Base-by-base conservation (phyloP, 2,113 vertebrate genomes). In the Delphinus delphis region DNA sequence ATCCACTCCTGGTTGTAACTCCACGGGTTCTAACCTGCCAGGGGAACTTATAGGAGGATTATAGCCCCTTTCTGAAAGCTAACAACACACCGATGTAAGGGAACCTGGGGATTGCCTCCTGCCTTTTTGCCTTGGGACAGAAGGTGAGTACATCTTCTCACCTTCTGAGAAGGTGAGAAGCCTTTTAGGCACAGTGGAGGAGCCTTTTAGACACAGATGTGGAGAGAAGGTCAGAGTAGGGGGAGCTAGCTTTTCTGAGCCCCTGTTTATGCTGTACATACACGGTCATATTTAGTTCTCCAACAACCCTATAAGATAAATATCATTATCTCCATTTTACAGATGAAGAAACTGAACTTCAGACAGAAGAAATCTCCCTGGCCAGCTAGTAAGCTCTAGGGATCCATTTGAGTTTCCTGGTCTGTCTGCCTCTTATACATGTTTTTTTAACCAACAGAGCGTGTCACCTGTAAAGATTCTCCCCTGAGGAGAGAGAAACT, bases 1-100 rank as follows among this genome's bases (percentile, higher is more conserved):
- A 71, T 21, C 68, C 74, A 11, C 28, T 73, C 53, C 55, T 18
- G 65, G 74, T 21, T 58, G n/a, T 58, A 58, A 47, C 25, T 67
- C 26, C 67, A 73, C 60, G 83, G 80, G 92, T 85, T 93, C 58
- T 81, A 90, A 81, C 93, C 82, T 96, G 97, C 89, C 97, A 4
- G 10, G 71, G 71, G 50, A 85, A 84, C 80, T 70, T 95, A 79
- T 82, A 89, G 87, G 92, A 95, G 92, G 89, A 97, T 60, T 73
- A 84, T 2, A 92, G 74, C 53, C 47, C 85, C 31, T 21, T 83
- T 93, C 74, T 25, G 65, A 87, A 65, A 94, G 77, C 47, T 33
- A 38, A 17, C 36, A 55, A 33, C 84, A 62, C 31, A 60, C n/a
- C n/a, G 18, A 58, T 3, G 1, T 7, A 41, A 65, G 17, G 13